Conservation (phyloP, 2,888 invertebrate species). For the Schizaphis graminum region DNA sequence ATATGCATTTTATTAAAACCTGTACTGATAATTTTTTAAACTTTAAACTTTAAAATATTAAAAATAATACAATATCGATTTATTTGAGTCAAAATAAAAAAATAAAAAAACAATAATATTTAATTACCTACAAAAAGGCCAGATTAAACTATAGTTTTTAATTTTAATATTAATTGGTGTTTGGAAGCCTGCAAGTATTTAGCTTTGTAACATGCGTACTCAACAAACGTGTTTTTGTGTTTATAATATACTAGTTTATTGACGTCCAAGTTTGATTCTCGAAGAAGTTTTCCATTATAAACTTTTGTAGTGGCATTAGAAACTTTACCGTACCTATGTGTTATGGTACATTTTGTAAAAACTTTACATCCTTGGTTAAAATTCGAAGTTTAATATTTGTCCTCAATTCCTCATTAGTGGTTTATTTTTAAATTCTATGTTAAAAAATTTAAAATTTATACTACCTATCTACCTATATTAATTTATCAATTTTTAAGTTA, state of each 20-base stretch:
- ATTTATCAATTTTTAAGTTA: neutral
- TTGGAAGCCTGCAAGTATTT: neutral
- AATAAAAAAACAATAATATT: neutral
- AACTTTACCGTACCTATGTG: neutral
- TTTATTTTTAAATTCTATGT: neutral
- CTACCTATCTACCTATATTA: neutral
- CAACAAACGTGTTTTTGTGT: neutral
- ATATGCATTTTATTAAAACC: neutral
- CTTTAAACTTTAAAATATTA: neutral
- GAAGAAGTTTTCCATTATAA: slow-evolving; percentile 10
- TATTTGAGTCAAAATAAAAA: neutral
- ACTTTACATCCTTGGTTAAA: slow-evolving; percentile 17
- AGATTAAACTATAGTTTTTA: neutral
- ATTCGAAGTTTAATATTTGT: neutral
- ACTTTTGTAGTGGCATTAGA: neutral
- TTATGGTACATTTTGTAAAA: neutral
- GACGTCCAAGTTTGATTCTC: slow-evolving; percentile 3
- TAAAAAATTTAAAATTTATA: neutral
- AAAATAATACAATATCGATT: neutral
- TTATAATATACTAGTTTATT: slow-evolving; percentile 7
- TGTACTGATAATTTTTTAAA: neutral
- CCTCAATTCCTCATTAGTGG: neutral
- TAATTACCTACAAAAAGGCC: neutral
- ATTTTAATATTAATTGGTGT: neutral
- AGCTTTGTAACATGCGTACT: neutral